A percentile compares a stretch with the other conserved stretches of the same genome.
Conservation (phyloP, 2,888 invertebrate genomes). For the Ectropis crepuscularia region DNA sequence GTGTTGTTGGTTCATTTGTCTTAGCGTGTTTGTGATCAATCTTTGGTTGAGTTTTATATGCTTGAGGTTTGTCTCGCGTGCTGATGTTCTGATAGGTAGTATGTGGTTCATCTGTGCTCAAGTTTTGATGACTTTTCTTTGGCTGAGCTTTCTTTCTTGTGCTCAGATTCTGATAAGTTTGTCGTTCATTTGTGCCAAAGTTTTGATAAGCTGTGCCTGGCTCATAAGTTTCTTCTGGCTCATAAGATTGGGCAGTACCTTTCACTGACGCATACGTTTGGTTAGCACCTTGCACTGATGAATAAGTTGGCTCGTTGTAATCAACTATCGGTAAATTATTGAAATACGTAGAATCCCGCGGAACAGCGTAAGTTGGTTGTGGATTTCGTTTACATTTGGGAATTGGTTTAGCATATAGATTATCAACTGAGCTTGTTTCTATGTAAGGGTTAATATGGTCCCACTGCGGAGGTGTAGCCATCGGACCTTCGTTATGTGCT, state of each 20-base stretch:
- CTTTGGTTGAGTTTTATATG: no score
- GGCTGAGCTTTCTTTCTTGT: no score
- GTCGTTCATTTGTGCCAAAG: not conserved
- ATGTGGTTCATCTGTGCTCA: no score
- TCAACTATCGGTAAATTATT: no score
- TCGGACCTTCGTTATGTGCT: conserved; percentile 1
- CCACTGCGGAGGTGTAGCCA: conserved; percentile 4
- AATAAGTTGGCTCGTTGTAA: not conserved
- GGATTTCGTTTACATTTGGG: not conserved
- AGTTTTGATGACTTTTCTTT: no score
- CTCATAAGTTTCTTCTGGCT: not conserved
- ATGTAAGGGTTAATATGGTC: not conserved
- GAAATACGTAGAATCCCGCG: not conserved
- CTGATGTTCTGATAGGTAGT: no score
- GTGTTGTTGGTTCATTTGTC: no score
- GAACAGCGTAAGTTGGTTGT: conserved; percentile 5
- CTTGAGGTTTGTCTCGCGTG: no score
- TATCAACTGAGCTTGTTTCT: not conserved
- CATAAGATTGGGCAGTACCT: not conserved
- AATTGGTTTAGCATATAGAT: not conserved
- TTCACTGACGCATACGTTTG: not conserved
- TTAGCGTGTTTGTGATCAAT: no score
- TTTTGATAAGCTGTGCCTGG: not conserved
- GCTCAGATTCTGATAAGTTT: no score
- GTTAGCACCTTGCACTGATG: not conserved